A percentile compares a stretch with the other conserved stretches of the same genome.
phyloP scores from a whole-genome alignment of 2,797 vertebrate species.

The Halcyon badia region DNA sequence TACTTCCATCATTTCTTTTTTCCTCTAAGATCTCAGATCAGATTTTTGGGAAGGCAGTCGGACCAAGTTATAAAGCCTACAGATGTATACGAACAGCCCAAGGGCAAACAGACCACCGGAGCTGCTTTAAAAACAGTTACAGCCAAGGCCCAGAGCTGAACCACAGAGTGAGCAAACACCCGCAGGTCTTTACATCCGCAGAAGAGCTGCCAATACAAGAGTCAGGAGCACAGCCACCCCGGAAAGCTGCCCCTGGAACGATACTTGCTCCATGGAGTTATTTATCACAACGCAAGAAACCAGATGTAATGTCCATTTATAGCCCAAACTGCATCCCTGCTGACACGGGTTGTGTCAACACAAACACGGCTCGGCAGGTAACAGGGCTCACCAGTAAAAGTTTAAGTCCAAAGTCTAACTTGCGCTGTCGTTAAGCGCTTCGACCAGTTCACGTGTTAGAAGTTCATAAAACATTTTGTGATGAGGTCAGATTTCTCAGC shows the following conservation, averaged over 20 bases:
- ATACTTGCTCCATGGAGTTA: neutral
- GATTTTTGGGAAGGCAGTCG: neutral
- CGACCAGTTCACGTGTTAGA: neutral
- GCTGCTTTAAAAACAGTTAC: neutral
- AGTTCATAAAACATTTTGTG: neutral
- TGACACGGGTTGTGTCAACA: neutral
- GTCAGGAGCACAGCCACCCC: neutral
- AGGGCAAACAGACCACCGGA: neutral
- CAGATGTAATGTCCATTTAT: neutral
- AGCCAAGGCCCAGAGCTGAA: neutral
- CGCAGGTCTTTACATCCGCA: accelerated
- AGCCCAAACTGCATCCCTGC: neutral
- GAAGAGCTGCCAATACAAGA: neutral
- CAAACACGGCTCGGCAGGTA: neutral
- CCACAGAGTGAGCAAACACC: neutral
- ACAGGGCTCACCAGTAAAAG: neutral
- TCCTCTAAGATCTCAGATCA: neutral
- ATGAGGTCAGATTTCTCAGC: neutral
- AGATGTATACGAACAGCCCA: neutral
- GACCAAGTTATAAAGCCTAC: neutral
- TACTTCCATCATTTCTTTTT: neutral
- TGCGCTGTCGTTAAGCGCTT: neutral
- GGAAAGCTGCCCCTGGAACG: neutral
- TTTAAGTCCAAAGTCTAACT: conserved; percentile 49
- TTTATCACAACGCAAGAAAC: neutral